A percentile compares a stretch with the other conserved stretches of the same genome.
phyloP scores from a whole-genome alignment of 2,888 invertebrate genomes.

The Temnothorax unifasciatus region DNA sequence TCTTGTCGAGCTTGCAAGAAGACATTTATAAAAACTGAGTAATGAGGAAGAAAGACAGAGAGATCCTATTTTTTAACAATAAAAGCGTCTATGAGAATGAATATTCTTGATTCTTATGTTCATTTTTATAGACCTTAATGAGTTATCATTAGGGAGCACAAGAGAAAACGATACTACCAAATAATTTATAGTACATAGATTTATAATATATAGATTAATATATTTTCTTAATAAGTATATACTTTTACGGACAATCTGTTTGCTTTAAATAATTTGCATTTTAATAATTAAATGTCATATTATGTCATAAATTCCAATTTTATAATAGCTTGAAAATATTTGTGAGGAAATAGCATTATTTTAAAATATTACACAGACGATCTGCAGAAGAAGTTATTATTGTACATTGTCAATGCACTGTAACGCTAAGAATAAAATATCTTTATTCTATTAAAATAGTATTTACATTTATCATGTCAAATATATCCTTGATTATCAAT shows the following conservation, averaged over 20 bases:
- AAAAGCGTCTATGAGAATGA: background rate
- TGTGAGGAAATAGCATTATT: constrained; percentile 1
- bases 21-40: background rate
- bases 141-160: background rate
- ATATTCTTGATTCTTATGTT: constrained; percentile 7
- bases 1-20: background rate
- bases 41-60: background rate
- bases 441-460: constrained; percentile 35
- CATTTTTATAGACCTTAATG: background rate
- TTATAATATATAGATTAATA: constrained; percentile 45
- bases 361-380: background rate
- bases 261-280: constrained; percentile 31
- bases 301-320: constrained; percentile 1
- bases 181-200: constrained; percentile 19
- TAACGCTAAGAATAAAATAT: constrained; percentile 35
- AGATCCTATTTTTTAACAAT: constrained; percentile 8
- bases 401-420: constrained; percentile 4
- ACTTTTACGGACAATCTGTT: background rate
- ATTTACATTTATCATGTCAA: constrained; percentile 19
- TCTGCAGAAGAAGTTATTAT: background rate
- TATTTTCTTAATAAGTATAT: constrained; percentile 29
- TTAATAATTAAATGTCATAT: constrained; percentile 3
- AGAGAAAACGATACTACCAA: constrained; percentile 27
- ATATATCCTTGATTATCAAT: background rate
- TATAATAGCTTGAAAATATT: background rate